A percentile compares a stretch with the other conserved stretches of the same genome.
These are phyloP conservation scores for Drosophila meridiana DNA, from an alignment of 2,888 invertebrate species.

Conservation along the genomic window DNA sequence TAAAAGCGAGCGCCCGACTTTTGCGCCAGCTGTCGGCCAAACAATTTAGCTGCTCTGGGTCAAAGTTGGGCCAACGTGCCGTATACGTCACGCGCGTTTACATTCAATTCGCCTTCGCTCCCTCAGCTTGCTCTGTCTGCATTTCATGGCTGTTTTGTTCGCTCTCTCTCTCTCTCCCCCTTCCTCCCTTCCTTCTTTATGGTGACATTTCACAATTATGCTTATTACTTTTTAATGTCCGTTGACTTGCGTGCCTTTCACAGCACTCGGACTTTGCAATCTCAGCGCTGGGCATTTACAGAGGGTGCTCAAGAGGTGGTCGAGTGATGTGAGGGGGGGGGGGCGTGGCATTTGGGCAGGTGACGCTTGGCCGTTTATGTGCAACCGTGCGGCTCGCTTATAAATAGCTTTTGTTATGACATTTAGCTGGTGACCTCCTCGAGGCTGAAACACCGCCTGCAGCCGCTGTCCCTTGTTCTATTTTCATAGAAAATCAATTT, in stretches of 20 bases:
- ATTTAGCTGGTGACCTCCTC: constrained; percentile 65
- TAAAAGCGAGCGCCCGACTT: constrained; percentile 68
- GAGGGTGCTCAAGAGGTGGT: neutral
- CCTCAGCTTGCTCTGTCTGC: constrained; percentile 16
- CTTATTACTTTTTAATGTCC: constrained; percentile 75
- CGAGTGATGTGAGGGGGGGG: neutral
- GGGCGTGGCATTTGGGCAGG: neutral
- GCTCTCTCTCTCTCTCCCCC: neutral
- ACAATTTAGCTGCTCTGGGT: constrained; percentile 71
- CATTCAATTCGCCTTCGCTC: constrained; percentile 5
- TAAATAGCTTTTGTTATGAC: constrained; percentile 77
- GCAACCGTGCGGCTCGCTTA: constrained; percentile 62
- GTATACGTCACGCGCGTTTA: constrained; percentile 53
- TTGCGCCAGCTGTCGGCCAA: constrained; percentile 72
- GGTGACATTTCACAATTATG: constrained; percentile 72
- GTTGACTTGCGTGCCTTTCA: constrained; percentile 48
- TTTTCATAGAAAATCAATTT: constrained; percentile 58
- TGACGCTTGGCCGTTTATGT: constrained; percentile 31
- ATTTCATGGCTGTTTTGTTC: constrained; percentile 30
- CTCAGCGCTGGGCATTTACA: neutral
- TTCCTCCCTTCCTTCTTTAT: constrained; percentile 13
- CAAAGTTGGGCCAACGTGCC: constrained; percentile 68
- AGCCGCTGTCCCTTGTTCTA: constrained; percentile 34
- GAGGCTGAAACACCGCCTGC: constrained; percentile 17
- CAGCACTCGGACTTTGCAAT: constrained; percentile 5